phyloP scores from a whole-genome alignment of 2,888 invertebrate genomes.

The Dynastes grantii region DNA sequence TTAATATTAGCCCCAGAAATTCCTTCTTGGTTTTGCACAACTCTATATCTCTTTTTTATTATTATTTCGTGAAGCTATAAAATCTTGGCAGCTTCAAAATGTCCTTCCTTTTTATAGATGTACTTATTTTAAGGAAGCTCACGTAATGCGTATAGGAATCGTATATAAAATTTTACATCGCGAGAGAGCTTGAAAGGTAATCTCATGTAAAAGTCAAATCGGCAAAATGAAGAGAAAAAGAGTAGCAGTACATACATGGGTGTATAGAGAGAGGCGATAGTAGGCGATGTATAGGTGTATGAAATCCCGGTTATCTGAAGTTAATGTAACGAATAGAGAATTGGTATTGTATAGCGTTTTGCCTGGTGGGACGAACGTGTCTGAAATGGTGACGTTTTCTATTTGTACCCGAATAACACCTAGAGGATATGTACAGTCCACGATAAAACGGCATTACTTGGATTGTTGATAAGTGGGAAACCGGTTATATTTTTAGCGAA shows the following conservation, averaged over 20 bases:
- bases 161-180: slow-evolving; percentile 35
- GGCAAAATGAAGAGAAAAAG: slow-evolving; percentile 1
- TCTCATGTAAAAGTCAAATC: slow-evolving; percentile 36
- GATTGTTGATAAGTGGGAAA: no score
- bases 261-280: neutral
- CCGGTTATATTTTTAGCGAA: no score
- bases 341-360: slow-evolving; percentile 55
- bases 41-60: neutral
- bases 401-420: slow-evolving; percentile 28
- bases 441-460: neutral
- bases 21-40: neutral
- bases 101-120: neutral
- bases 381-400: slow-evolving; percentile 50
- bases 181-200: slow-evolving; percentile 22
- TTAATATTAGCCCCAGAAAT: no score
- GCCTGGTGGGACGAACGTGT: slow-evolving; percentile 51
- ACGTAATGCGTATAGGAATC: slow-evolving; percentile 9
- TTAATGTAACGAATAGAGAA: slow-evolving; percentile 49
- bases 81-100: neutral
- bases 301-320: slow-evolving; percentile 31
- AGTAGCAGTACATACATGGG: neutral
- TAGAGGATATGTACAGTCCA: slow-evolving; percentile 14
- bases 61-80: neutral
- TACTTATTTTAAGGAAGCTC: neutral
- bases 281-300: neutral